phyloP scores from a whole-genome alignment of 2,113 vertebrate species.

The Cisticola juncidis region DNA sequence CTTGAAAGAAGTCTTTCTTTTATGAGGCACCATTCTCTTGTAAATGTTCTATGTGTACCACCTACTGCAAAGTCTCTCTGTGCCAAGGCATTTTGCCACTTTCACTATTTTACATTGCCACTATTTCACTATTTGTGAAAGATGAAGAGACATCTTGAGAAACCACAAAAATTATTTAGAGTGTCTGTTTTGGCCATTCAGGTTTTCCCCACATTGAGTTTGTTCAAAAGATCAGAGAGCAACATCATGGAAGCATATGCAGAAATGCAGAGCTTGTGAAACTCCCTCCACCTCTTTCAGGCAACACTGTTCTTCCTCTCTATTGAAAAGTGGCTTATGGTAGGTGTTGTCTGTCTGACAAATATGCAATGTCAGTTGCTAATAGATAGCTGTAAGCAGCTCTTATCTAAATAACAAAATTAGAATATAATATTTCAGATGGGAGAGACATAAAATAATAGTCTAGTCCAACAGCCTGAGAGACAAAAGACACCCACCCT shows the following conservation, averaged over 20 bases:
- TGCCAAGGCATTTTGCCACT: not conserved
- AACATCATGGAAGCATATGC: not conserved
- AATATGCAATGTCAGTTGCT: rapidly evolving
- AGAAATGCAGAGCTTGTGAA: not conserved
- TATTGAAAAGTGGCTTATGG: not conserved
- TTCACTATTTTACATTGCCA: not conserved
- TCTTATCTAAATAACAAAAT: not conserved
- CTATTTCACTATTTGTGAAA: too few relatives aligned
- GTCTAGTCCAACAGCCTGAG: not conserved
- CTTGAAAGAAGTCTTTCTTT: not conserved
- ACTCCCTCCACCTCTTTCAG: not conserved
- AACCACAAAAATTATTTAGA: not conserved
- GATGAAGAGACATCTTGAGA: not conserved
- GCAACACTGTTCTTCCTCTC: not conserved
- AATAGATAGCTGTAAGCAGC: not conserved
- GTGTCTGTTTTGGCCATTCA: not conserved
- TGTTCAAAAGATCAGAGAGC: not conserved
- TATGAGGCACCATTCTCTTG: not conserved
- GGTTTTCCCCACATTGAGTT: not conserved
- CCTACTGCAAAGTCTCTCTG: not conserved
- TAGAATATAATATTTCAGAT: not conserved
- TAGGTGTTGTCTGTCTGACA: not conserved
- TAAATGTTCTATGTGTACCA: rapidly evolving
- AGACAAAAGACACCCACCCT: not conserved
- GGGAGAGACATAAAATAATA: not conserved